Base-by-base conservation (phyloP, 2,888 invertebrate genomes). In the Eupithecia inturbata region DNA sequence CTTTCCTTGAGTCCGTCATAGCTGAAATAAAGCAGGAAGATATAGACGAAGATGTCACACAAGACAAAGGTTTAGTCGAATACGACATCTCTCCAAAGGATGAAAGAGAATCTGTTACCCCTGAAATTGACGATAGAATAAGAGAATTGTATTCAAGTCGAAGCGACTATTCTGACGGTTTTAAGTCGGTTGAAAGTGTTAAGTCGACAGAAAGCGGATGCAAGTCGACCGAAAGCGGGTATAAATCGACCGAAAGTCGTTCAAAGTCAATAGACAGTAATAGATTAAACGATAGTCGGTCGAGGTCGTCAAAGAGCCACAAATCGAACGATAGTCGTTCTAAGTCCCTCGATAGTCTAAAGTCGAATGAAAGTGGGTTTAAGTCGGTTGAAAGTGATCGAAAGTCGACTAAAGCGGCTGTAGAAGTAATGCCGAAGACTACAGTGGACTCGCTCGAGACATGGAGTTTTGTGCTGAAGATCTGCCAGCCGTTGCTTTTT, bases 401-500 rank as follows among this genome's bases (percentile, higher is more conserved):
- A 49, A 82, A 73, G 70, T 73, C 77, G 26, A 19, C 69, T 19
- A 71, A 71, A 36, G 57, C 4, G 57, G 16, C 26, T 49, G 33
- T 45, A 63, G 63, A 67, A 3, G n/a, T 5, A 39, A 87, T 94
- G 84, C 80, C 91, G 0, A 91, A 87, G 73, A 84, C 88, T 0
- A 94, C 91, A 0, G 84, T 89, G 0, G 89, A 92, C 63, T 94
- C 94, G 0, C 78, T 94, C 71, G 94, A 94, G 60, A 92, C 90
- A 0, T 95, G 94, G 94, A 92, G 89, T 69, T 93, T 94, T 78
- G 92, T 95, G 1, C 74, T 94, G 57, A 93, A 95, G 82, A 92
- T 94, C 1, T 95, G 95, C 68, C 94, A 94, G 78, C 95, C 94
- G 0, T 77, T 94, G 74, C 78, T 94, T 70, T 94, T 94, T 77